Percentiles rank a stretch among this genome's conserved stretches.
Evolutionary conservation across 1,140 invertebrate genomes (phyloP).

Genomic region (Meloidogyne floridensis): DNA sequence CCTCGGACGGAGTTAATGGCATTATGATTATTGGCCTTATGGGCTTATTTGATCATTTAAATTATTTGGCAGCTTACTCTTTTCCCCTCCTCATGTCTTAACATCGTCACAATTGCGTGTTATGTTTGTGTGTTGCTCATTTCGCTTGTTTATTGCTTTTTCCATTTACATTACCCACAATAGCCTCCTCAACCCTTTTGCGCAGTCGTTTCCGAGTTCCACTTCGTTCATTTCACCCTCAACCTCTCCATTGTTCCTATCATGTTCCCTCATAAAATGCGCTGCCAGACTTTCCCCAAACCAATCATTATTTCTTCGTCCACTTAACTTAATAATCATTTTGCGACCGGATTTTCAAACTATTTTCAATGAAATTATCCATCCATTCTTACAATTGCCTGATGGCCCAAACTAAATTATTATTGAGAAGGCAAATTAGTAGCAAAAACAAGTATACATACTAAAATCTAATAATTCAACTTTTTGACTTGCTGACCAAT

Average conservation of each 20-base stretch:
- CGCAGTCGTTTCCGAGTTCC: slow-evolving; percentile 4
- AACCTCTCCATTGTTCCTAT: background rate
- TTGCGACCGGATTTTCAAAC: background rate
- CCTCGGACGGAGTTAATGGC: no score
- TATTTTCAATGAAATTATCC: background rate
- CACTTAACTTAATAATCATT: background rate
- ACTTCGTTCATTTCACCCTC: slow-evolving; percentile 2
- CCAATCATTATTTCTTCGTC: background rate
- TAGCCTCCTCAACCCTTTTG: background rate
- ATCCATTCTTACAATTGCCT: background rate
- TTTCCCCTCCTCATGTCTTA: background rate
- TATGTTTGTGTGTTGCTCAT: background rate
- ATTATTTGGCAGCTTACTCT: background rate
- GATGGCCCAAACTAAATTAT: background rate
- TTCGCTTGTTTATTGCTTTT: background rate
- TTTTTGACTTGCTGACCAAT: background rate
- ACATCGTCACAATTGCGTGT: background rate
- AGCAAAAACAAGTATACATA: background rate
- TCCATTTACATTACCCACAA: background rate
- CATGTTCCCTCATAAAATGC: background rate
- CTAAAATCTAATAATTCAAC: no score
- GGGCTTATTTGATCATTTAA: background rate
- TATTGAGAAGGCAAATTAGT: background rate
- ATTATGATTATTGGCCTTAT: background rate
- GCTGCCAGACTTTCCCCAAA: background rate